Conservation (phyloP, 2,113 vertebrate genomes). For the Myocastor coypus region DNA sequence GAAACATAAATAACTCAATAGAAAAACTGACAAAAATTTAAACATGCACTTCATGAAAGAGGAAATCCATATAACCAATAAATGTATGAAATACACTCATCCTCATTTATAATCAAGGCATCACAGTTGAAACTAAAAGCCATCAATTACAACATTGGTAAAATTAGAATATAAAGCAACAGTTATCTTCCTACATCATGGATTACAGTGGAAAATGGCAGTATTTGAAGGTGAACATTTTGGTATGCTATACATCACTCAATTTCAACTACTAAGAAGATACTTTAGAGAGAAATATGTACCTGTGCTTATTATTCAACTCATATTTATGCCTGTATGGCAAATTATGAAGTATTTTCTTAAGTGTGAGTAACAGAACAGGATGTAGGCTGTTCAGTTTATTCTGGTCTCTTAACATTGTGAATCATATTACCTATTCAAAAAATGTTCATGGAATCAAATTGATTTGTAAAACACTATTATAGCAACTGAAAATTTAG, state of each 20-base stretch:
- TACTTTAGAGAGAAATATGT: neutral
- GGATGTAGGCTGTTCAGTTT: neutral
- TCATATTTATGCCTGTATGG: neutral
- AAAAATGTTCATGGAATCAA: neutral
- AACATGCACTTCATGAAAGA: neutral
- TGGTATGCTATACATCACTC: neutral
- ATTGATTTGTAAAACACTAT: neutral
- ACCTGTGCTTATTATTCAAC: neutral
- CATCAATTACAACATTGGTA: neutral
- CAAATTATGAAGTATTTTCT: neutral
- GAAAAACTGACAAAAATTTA: constrained; percentile 20
- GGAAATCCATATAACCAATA: neutral
- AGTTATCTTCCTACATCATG: neutral
- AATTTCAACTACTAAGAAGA: neutral
- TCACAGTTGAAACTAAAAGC: neutral
- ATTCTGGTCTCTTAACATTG: neutral
- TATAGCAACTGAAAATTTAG: neutral
- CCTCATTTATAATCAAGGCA: neutral
- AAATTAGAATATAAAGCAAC: neutral
- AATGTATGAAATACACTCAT: neutral
- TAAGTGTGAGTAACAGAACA: neutral
- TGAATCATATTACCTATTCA: neutral
- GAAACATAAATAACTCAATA: neutral
- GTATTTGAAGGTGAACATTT: neutral
- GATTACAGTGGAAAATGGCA: neutral